These are phyloP conservation scores for Menidia beryllina DNA, from an alignment of 2,113 vertebrate species.

Conservation along the genomic window DNA sequence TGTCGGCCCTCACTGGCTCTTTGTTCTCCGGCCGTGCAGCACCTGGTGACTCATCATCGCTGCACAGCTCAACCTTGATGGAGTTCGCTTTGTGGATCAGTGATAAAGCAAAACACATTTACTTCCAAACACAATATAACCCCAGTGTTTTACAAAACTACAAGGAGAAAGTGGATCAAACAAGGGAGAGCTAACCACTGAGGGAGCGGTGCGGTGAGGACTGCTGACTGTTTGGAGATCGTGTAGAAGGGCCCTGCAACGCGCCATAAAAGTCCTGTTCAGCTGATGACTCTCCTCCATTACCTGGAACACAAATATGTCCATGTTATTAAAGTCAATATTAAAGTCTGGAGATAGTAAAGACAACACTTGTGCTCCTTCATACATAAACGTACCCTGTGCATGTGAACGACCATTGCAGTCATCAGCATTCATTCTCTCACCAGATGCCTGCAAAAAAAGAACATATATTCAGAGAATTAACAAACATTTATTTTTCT, in stretches of 20 bases:
- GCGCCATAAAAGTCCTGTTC: conserved; percentile 91
- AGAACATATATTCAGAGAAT: conserved; percentile 10
- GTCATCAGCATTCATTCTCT: conserved; percentile 94
- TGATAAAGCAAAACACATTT: not conserved
- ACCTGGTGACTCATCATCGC: conserved; percentile 89
- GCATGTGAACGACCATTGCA: conserved; percentile 91
- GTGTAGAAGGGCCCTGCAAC: conserved; percentile 86
- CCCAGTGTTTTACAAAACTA: not conserved
- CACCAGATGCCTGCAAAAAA: conserved; percentile 81
- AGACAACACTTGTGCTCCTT: conserved; percentile 3
- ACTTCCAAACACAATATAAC: not conserved
- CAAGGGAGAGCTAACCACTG: conserved; percentile 85
- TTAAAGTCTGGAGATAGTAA: conserved; percentile 8
- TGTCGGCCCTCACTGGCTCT: conserved; percentile 78
- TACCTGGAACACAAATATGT: conserved; percentile 82
- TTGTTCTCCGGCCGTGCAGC: conserved; percentile 82
- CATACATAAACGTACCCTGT: conserved; percentile 82
- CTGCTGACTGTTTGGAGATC: conserved; percentile 92
- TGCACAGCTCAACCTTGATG: conserved; percentile 97
- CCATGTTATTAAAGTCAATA: conserved; percentile 37
- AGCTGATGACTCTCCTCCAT: conserved; percentile 91
- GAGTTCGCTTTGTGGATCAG: conserved; percentile 85
- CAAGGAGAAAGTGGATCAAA: not conserved
- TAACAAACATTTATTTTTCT: not conserved
- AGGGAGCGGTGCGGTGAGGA: conserved; percentile 91